These are phyloP conservation scores for Caretta caretta DNA, from an alignment of 2,113 vertebrate genomes.

Conservation along the genomic window DNA sequence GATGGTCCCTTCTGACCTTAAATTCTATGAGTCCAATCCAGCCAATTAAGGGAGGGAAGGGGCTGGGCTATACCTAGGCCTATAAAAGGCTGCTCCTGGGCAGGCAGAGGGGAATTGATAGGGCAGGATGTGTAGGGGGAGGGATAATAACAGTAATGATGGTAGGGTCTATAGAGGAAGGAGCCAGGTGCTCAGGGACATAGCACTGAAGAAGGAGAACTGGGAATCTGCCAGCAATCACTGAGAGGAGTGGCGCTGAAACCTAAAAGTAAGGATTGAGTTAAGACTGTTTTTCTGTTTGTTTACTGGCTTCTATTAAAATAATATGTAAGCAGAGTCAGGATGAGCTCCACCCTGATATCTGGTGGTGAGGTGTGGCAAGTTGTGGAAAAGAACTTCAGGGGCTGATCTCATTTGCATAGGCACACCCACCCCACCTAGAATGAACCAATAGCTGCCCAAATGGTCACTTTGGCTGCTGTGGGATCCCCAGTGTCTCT, in stretches of 20 bases:
- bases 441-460: too few species aligned
- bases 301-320: neutral
- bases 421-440: too few species aligned
- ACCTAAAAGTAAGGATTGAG: neutral
- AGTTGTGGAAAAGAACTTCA: too few species aligned
- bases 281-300: neutral
- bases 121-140: neutral
- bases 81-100: neutral
- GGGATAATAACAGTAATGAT: neutral
- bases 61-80: neutral
- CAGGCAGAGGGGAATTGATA: neutral
- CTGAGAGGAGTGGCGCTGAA: neutral
- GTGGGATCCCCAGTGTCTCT: too few species aligned
- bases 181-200: neutral
- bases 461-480: too few species aligned
- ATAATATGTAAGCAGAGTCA: neutral
- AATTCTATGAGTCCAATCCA: neutral
- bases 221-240: neutral
- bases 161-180: neutral
- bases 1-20: too few species aligned
- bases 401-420: too few species aligned
- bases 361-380: too few species aligned
- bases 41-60: neutral
- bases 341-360: too few species aligned
- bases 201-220: neutral